Evolutionary conservation across 1,140 invertebrate species (phyloP).

Genomic region (Protaetia brevitarsis): DNA sequence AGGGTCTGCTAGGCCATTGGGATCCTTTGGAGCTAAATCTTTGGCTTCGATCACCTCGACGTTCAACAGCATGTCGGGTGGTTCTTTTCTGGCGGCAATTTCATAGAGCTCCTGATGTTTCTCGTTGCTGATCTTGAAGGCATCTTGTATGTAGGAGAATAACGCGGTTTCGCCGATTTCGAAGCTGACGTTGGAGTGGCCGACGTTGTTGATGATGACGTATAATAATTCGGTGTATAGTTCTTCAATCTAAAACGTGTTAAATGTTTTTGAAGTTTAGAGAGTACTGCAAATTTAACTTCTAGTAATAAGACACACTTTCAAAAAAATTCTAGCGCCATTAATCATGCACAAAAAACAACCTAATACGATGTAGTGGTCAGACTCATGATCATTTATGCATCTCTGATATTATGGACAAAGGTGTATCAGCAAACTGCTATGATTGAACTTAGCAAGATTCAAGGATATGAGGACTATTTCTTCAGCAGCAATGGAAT

Average conservation of each 20-base stretch:
- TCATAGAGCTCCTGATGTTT: constrained; percentile 68
- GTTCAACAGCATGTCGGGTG: constrained; percentile 89
- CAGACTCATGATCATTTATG: too few species aligned
- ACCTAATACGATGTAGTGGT: too few species aligned
- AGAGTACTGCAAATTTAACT: too few species aligned
- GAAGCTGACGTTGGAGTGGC: constrained; percentile 61
- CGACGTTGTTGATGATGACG: constrained; percentile 89
- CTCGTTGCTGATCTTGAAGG: constrained; percentile 78
- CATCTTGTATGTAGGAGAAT: constrained; percentile 81
- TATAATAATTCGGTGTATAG: constrained; percentile 90
- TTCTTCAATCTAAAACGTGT: constrained; percentile 71
- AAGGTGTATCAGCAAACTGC: too few species aligned
- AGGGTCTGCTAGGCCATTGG: constrained; percentile 94
- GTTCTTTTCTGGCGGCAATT: constrained; percentile 70
- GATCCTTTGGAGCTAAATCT: constrained; percentile 90
- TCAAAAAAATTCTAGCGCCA: too few species aligned
- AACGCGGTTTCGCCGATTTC: constrained; percentile 68
- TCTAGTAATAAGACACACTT: too few species aligned
- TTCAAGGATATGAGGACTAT: too few species aligned
- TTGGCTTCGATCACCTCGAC: constrained; percentile 91
- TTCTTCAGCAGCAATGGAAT: too few species aligned
- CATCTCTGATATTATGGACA: too few species aligned
- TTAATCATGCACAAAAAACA: too few species aligned
- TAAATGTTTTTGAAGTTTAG: not conserved
- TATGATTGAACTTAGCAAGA: too few species aligned